Conservation (phyloP, 2,113 vertebrate genomes). For the Platysteira castanea region DNA sequence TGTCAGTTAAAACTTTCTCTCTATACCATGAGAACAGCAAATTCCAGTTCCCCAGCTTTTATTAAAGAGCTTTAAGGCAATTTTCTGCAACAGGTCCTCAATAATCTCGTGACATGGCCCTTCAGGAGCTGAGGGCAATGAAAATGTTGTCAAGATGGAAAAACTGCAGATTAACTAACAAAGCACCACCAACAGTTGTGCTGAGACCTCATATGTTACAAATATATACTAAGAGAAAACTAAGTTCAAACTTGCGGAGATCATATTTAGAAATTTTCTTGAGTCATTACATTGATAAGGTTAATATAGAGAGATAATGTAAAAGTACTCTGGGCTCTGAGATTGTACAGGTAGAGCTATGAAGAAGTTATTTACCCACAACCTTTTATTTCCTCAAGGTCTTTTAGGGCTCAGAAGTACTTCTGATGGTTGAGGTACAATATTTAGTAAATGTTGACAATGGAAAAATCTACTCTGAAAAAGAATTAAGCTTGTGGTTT, state of each 20-base stretch:
- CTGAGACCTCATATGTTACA: neutral
- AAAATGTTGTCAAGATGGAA: conserved; percentile 5
- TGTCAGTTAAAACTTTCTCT: conserved; percentile 25
- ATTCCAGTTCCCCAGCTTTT: conserved; percentile 11
- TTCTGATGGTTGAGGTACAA: neutral
- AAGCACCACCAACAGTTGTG: neutral
- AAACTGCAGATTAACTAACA: neutral
- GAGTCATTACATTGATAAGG: neutral
- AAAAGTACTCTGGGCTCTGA: neutral
- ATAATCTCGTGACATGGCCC: conserved; percentile 33
- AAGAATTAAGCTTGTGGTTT: neutral
- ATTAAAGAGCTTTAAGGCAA: conserved; percentile 41
- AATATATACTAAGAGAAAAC: neutral
- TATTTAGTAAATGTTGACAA: neutral
- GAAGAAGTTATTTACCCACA: neutral
- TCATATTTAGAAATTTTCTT: neutral
- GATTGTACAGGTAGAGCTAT: neutral
- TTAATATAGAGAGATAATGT: neutral
- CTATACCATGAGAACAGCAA: neutral
- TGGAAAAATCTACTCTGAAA: neutral
- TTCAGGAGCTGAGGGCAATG: conserved; percentile 26
- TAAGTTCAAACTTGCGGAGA: neutral
- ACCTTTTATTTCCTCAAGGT: neutral
- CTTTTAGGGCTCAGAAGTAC: neutral
- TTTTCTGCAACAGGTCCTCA: conserved; percentile 44